Base-by-base conservation (phyloP, 2,113 vertebrate genomes). In the Balaenoptera acutorostrata region DNA sequence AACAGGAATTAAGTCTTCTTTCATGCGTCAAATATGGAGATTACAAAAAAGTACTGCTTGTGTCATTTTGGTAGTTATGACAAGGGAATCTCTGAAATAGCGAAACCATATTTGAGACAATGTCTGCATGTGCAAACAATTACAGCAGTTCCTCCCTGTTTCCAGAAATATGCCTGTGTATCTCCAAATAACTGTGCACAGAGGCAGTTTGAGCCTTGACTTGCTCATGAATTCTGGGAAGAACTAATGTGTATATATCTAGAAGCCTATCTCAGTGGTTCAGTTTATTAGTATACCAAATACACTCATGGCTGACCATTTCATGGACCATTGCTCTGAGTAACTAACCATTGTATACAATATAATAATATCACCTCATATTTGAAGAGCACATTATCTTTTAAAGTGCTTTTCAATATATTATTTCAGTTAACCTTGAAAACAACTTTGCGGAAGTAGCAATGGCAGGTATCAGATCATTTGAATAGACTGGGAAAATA, bases 1-100 rank as follows among this genome's bases (percentile, higher is more conserved):
- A 99, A 99, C 99, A 99, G 98, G 99, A 99, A 99, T 99, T 99
- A 99, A 98, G 98, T 98, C 98, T 98, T 98, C 98, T 99, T 99
- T 99, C 98, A 98, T 98, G 98, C 98, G 64, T 99, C 99, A 98
- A 99, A 98, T 98, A 98, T 97, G 98, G 98, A 98, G 98, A 99
- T 99, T 98, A 98, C 98, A 94, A 97, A 97, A 97, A 98, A 98
- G 97, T n/a, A 98, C 98, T 94, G 97, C 98, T 98, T 98, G 95
- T 98, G 98, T 98, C 98, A 98, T 98, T 98, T 98, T 23, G 94
- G 97, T 95, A 89, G 96, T 98, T 98, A 98, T 98, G 98, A 98
- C 97, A 98, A 93, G 98, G 97, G 97, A 98, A 98, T 96, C 98
- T 98, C 98, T 97, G 96, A 98, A 97, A 94, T 96, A 29, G 97